Conservation (phyloP, 2,888 invertebrate genomes). For the Meteorus colon region DNA sequence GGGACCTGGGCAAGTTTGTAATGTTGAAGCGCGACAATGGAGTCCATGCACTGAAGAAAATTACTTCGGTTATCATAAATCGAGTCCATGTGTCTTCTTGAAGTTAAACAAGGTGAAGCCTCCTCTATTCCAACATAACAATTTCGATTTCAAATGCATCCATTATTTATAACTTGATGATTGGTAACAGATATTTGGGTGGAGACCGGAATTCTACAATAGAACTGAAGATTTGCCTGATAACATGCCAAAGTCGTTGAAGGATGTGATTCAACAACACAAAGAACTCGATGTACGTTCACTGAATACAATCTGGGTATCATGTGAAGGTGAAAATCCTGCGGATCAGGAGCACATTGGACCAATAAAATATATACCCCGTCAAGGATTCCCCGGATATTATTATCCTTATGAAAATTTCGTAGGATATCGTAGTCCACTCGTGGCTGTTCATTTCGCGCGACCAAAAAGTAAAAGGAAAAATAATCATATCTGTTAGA, state of each 20-base stretch:
- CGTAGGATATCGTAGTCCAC: constrained; percentile 90
- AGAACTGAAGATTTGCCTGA: constrained; percentile 80
- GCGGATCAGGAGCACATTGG: constrained; percentile 95
- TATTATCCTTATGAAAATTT: constrained; percentile 92
- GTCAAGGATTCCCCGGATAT: constrained; percentile 89
- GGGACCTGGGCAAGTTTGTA: constrained; percentile 86
- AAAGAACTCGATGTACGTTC: constrained; percentile 74
- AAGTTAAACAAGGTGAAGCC: constrained; percentile 88
- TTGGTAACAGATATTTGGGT: constrained; percentile 83
- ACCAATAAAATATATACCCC: constrained; percentile 85
- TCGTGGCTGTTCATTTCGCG: constrained; percentile 90
- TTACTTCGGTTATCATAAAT: constrained; percentile 91
- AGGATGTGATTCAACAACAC: constrained; percentile 79
- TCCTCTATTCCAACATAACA: not conserved
- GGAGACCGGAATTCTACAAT: constrained; percentile 90
- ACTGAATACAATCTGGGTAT: constrained; percentile 91
- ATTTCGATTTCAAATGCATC: not conserved
- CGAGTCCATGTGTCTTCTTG: constrained; percentile 94
- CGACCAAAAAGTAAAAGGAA: constrained; percentile 85
- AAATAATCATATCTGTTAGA: not conserved
- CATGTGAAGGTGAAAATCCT: constrained; percentile 95
- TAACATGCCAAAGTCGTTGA: constrained; percentile 82
- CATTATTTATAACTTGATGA: too few species aligned
- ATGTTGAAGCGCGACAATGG: constrained; percentile 88
- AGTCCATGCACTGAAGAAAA: constrained; percentile 88